These are phyloP conservation scores for Invenusta paracnida DNA, from an alignment of 2,888 invertebrate genomes.

Conservation along the genomic window DNA sequence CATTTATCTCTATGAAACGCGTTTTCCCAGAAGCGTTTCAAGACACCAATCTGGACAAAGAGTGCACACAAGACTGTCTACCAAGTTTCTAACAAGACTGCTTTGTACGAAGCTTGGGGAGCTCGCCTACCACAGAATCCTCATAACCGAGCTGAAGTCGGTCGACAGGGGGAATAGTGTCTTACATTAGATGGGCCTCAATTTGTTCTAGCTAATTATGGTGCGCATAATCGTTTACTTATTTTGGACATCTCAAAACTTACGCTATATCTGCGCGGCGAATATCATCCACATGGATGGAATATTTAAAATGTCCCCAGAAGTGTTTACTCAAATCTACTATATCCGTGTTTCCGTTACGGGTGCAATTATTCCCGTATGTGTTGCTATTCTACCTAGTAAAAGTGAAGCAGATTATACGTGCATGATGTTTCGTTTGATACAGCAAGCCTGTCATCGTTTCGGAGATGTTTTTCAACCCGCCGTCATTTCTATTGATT, in stretches of 20 bases:
- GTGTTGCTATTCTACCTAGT: neutral
- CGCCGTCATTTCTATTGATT: neutral
- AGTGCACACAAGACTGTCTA: neutral
- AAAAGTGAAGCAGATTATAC: too few relatives aligned
- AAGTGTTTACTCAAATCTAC: too few relatives aligned
- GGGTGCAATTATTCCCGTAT: neutral
- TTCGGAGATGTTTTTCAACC: neutral
- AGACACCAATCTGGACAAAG: neutral
- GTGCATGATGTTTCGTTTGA: neutral
- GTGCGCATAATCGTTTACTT: too few relatives aligned
- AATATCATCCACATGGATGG: too few relatives aligned
- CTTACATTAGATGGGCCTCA: too few relatives aligned
- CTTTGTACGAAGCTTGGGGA: neutral
- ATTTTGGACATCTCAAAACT: too few relatives aligned
- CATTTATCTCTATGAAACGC: neutral
- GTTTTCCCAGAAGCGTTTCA: neutral
- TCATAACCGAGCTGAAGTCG: too few relatives aligned
- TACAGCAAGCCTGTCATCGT: neutral
- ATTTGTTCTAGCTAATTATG: too few relatives aligned
- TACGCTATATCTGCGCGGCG: too few relatives aligned
- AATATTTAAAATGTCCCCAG: too few relatives aligned
- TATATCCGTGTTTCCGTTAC: too few relatives aligned
- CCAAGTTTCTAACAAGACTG: neutral
- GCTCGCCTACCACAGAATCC: neutral
- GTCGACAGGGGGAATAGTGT: too few relatives aligned